These are phyloP conservation scores for Drosophila guanche DNA, from an alignment of 1,140 invertebrate species.

Conservation along the genomic window DNA sequence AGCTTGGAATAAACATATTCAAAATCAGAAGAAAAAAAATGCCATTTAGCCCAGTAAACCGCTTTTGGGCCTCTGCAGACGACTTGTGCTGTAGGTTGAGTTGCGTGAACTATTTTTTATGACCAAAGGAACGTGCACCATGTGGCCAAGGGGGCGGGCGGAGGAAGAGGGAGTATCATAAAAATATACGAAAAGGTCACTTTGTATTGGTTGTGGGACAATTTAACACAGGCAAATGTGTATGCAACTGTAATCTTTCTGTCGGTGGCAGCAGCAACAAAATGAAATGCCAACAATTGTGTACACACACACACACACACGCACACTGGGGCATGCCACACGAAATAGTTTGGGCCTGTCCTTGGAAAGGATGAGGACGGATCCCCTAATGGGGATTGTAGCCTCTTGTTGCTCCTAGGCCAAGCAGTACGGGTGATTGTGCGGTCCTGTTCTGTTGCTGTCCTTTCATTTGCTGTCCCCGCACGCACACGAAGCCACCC, in stretches of 20 bases:
- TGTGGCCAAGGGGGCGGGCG: slow-evolving; percentile 6
- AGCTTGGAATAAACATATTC: slow-evolving; percentile 43
- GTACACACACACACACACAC: slow-evolving; percentile 18
- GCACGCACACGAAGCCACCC: slow-evolving; percentile 23
- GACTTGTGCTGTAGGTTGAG: slow-evolving; percentile 56
- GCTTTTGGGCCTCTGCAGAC: slow-evolving; percentile 30
- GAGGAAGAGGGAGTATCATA: slow-evolving; percentile 48
- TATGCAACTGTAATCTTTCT: slow-evolving; percentile 79
- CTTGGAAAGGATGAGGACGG: slow-evolving; percentile 9
- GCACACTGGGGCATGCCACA: slow-evolving; percentile 46
- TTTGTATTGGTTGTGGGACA: slow-evolving; percentile 80
- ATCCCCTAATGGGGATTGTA: slow-evolving; percentile 32
- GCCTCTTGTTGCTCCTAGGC: slow-evolving; percentile 41
- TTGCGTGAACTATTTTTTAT: slow-evolving; percentile 62
- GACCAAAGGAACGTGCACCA: slow-evolving; percentile 32
- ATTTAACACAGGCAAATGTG: slow-evolving; percentile 79
- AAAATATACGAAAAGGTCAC: slow-evolving; percentile 81
- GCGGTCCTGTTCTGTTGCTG: slow-evolving; percentile 52
- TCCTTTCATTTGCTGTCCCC: slow-evolving; percentile 63
- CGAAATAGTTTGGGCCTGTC: slow-evolving; percentile 70
- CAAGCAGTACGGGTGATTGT: slow-evolving; percentile 53
- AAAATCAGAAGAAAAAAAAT: slow-evolving; percentile 26
- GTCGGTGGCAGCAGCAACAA: slow-evolving; percentile 45
- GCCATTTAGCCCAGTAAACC: slow-evolving; percentile 31
- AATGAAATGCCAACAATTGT: slow-evolving; percentile 57